These are phyloP conservation scores for Agriopis marginaria DNA, from an alignment of 2,888 invertebrate species.

Conservation along the genomic window DNA sequence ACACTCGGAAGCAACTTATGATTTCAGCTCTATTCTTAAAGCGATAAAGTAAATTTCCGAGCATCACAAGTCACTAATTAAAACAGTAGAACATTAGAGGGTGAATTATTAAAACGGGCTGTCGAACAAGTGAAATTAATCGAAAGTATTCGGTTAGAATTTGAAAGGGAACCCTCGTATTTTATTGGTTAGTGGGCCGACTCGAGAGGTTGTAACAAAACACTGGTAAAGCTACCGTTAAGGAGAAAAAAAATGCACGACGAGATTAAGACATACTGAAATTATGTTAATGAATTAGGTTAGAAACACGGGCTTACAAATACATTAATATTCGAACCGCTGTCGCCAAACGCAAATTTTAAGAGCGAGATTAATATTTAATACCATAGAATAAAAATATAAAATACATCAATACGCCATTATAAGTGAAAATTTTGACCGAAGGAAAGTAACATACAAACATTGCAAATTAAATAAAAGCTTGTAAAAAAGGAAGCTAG, in stretches of 20 bases:
- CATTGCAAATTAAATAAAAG: too few species aligned
- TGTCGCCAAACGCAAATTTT: too few species aligned
- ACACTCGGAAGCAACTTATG: conserved; percentile 39
- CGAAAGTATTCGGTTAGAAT: conserved; percentile 74
- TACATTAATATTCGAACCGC: too few species aligned
- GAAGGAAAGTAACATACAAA: too few species aligned
- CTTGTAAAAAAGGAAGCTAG: too few species aligned
- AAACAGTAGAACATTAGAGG: conserved; percentile 51
- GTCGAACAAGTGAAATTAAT: conserved; percentile 75
- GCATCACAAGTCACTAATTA: conserved; percentile 50
- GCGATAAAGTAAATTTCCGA: conserved; percentile 53
- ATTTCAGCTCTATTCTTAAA: conserved; percentile 52
- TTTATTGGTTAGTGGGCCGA: conserved; percentile 56
- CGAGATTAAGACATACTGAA: too few species aligned
- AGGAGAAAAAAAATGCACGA: not conserved
- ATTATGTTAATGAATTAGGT: too few species aligned
- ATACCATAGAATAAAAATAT: too few species aligned
- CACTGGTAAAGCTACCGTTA: not conserved
- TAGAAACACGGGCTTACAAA: too few species aligned
- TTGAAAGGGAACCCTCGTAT: conserved; percentile 61
- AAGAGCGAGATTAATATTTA: too few species aligned
- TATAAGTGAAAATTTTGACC: too few species aligned
- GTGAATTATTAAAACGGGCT: conserved; percentile 75
- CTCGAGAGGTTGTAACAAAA: conserved; percentile 30
- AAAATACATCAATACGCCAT: too few species aligned